Evolutionary conservation across 2,888 invertebrate genomes (phyloP), one percentile per base, ranked within the genome.

Genomic region (Hirtodrosophila alboralis): DNA sequence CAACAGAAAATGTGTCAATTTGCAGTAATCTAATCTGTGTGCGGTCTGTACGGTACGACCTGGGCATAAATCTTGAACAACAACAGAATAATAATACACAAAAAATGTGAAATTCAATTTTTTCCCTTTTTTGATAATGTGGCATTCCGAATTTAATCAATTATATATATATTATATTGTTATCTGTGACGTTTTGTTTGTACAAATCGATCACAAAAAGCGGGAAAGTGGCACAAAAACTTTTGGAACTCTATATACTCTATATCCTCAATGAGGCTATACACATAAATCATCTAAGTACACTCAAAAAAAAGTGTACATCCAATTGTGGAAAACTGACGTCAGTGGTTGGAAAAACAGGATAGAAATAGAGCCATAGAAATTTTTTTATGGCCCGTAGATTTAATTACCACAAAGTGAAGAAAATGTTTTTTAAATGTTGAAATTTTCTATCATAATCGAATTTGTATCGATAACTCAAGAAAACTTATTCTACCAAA

Each of bases 1-100:
- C 60, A 72, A 67, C 59, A 47, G 57, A 66, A 79, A 81, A 79
- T 85, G 83, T 79, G 85, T 79, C 79, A 79, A 84, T 79, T 84
- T 85, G 69, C 85, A 84, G 79, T 78, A 84, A 79, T 79, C 79
- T 79, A 81, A 79, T 79, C 85, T 84, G 69, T 69, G 72, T 78
- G 78, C 68, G 79, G 85, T 81, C 79, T 45, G 6, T 14, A 14
- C 33, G 38, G 3, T 27, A 23, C 10, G 52, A n/a, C 21, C 31
- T 37, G 41, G 41, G n/a, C 69, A 51, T 30, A 52, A 48, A 59
- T 68, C 53, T 44, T 57, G 59, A 63, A 62, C 49, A 38, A 38
- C n/a, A 49, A 16, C 12, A 47, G 41, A 14, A 27, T 13, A 8
- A 10, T 7, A n/a, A 18, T 18, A 16, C 12, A 26, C 7, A 14